These are phyloP conservation scores for Cecidostiba fungosa DNA, from an alignment of 2,888 invertebrate species.

Conservation along the genomic window DNA sequence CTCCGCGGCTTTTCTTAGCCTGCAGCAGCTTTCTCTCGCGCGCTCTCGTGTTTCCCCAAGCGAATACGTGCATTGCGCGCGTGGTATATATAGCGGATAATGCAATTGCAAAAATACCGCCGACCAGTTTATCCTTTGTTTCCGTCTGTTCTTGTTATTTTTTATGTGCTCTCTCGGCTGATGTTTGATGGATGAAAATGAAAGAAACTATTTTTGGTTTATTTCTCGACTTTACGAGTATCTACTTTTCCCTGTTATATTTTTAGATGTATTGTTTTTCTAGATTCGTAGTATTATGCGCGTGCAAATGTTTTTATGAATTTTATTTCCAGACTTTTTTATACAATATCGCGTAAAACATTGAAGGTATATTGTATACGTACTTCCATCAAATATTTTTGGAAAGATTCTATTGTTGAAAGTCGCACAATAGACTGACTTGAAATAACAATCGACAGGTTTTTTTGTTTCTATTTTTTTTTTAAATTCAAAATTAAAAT, in stretches of 20 bases:
- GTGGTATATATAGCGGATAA: background rate
- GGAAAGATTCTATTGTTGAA: too few species aligned
- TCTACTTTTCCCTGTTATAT: background rate
- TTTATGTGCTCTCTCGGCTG: background rate
- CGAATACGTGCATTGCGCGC: constrained; percentile 1
- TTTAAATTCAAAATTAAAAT: too few species aligned
- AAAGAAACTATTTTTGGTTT: background rate
- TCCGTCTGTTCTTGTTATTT: constrained; percentile 5
- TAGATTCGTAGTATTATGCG: too few species aligned
- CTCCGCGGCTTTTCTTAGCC: constrained; percentile 29
- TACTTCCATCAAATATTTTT: too few species aligned
- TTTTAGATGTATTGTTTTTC: too few species aligned
- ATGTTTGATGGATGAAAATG: background rate
- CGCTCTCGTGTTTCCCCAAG: constrained; percentile 16
- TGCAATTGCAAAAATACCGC: constrained; percentile 46
- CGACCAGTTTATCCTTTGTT: constrained; percentile 22
- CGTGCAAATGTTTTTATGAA: background rate
- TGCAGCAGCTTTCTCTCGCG: background rate
- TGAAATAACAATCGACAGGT: too few species aligned
- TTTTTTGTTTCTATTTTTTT: too few species aligned
- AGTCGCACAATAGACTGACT: too few species aligned
- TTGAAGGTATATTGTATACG: too few species aligned
- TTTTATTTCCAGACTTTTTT: too few species aligned
- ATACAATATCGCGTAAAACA: too few species aligned
- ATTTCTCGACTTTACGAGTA: background rate